phyloP scores from a whole-genome alignment of 2,888 invertebrate genomes.

The Cosmia pyralina region DNA sequence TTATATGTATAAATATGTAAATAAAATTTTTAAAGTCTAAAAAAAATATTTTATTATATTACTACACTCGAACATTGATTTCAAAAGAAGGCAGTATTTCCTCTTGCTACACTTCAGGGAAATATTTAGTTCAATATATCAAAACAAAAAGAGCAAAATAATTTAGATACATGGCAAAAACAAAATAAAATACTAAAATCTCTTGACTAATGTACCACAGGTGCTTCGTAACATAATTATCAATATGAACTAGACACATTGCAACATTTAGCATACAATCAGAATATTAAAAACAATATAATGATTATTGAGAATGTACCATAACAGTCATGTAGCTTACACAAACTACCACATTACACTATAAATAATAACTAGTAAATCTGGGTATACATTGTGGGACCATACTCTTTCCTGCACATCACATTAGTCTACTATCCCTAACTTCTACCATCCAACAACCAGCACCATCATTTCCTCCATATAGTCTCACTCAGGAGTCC shows the following conservation, averaged over 20 bases:
- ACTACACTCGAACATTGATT: constrained; percentile 21
- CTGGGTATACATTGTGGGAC: constrained; percentile 4
- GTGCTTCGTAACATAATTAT: constrained; percentile 24
- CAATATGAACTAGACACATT: constrained; percentile 1
- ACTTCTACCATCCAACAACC: constrained; percentile 23
- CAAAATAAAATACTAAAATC: constrained; percentile 8
- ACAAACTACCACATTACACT: constrained; percentile 21
- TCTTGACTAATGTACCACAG: constrained; percentile 20
- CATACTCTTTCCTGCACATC: neutral
- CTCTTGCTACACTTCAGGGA: neutral
- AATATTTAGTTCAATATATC: neutral
- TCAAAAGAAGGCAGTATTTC: constrained; percentile 4
- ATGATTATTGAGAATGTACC: constrained; percentile 2
- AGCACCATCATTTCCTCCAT: constrained; percentile 56
- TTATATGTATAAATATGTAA: constrained; percentile 30
- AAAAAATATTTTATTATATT: constrained; percentile 40
- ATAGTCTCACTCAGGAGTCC: constrained; percentile 31
- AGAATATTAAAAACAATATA: constrained; percentile 27
- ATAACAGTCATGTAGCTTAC: constrained; percentile 20
- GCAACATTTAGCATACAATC: constrained; percentile 29
- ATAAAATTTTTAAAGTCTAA: constrained; percentile 35
- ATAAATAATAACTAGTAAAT: constrained; percentile 11
- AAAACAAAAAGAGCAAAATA: constrained; percentile 14
- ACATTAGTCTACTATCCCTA: constrained; percentile 17
- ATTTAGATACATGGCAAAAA: constrained; percentile 7